phyloP scores from a whole-genome alignment of 2,797 vertebrate species.

The Premnoplex brunnescens region DNA sequence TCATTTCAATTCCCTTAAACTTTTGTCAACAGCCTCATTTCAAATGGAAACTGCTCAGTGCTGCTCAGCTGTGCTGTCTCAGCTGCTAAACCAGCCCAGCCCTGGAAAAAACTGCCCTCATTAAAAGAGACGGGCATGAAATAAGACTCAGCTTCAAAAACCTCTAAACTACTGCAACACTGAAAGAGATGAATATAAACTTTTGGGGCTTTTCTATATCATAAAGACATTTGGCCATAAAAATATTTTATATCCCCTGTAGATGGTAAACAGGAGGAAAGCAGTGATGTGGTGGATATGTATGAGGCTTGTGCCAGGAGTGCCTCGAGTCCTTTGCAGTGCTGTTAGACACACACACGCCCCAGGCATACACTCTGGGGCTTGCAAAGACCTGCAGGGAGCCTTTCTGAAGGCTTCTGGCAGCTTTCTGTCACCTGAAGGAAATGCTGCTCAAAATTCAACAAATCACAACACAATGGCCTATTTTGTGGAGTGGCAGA shows the following conservation, averaged over 20 bases:
- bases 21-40: slow-evolving; percentile 58
- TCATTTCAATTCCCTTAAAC: slow-evolving; percentile 66
- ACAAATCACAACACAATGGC: background rate
- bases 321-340: background rate
- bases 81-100: slow-evolving; percentile 8
- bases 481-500: background rate
- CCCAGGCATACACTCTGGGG: background rate
- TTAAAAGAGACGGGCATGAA: background rate
- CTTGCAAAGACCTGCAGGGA: background rate
- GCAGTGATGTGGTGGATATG: rapidly evolving
- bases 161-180: background rate
- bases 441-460: background rate
- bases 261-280: background rate
- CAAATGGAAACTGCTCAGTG: background rate
- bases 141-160: slow-evolving; percentile 18
- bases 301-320: background rate
- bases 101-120: slow-evolving; percentile 6
- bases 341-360: background rate
- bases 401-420: background rate
- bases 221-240: background rate
- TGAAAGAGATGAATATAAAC: background rate
- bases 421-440: background rate
- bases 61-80: slow-evolving; percentile 10
- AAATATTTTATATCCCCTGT: background rate
- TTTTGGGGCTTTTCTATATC: background rate